Percentiles rank a stretch among this genome's conserved stretches.
These are phyloP conservation scores for Trilocha varians DNA, from an alignment of 2,888 invertebrate genomes.

Conservation along the genomic window DNA sequence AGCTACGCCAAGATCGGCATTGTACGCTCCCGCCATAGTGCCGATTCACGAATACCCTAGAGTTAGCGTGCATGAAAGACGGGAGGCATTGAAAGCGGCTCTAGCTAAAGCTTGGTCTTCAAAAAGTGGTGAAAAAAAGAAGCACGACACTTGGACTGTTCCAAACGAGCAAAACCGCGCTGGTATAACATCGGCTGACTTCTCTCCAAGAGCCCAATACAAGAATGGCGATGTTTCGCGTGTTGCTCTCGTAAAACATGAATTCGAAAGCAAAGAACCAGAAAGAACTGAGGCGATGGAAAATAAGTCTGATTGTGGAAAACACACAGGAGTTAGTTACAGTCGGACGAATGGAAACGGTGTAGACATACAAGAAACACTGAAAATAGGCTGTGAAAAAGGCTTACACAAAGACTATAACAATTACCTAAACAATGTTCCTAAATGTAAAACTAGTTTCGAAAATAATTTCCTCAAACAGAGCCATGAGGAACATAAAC, in stretches of 20 bases:
- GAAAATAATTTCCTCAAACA: slow-evolving; percentile 67
- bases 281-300: slow-evolving; percentile 45
- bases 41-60: slow-evolving; percentile 76
- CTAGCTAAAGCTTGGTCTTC: slow-evolving; percentile 68
- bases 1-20: slow-evolving; percentile 63
- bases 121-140: slow-evolving; percentile 56
- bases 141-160: slow-evolving; percentile 63
- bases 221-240: slow-evolving; percentile 52
- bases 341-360: slow-evolving; percentile 53
- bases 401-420: slow-evolving; percentile 66
- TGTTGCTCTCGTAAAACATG: slow-evolving; percentile 58
- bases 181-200: slow-evolving; percentile 49
- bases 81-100: slow-evolving; percentile 67
- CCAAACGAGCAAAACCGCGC: slow-evolving; percentile 52
- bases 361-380: slow-evolving; percentile 63
- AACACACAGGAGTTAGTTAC: slow-evolving; percentile 51
- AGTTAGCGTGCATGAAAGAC: slow-evolving; percentile 70
- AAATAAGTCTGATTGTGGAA: slow-evolving; percentile 41
- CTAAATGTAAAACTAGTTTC: slow-evolving; percentile 69
- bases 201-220: slow-evolving; percentile 42
- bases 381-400: slow-evolving; percentile 70
- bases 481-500: slow-evolving; percentile 62
- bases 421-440: slow-evolving; percentile 68
- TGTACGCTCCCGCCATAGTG: slow-evolving; percentile 70
- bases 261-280: slow-evolving; percentile 59